phyloP scores from a whole-genome alignment of 2,113 vertebrate species.

The human (Homo sapiens) region DNA sequence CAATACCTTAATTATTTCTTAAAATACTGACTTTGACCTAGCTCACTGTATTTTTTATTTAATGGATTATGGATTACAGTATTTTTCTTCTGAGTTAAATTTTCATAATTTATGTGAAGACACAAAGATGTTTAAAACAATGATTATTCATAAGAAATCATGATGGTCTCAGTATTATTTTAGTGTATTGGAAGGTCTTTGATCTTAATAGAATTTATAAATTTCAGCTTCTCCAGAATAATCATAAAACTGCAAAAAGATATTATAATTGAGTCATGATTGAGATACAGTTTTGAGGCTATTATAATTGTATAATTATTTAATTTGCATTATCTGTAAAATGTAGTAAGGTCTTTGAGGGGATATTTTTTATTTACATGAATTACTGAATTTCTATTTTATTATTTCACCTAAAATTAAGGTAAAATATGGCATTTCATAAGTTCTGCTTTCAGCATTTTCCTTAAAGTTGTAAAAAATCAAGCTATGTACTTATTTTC shows the following conservation, averaged over 20 bases:
- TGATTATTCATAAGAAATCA: slow-evolving; percentile 71
- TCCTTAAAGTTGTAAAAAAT: slow-evolving; percentile 47
- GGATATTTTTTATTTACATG: slow-evolving; percentile 64
- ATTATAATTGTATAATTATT: slow-evolving; percentile 61
- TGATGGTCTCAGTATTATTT: slow-evolving; percentile 54
- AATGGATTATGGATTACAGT: slow-evolving; percentile 66
- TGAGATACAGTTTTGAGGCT: slow-evolving; percentile 43
- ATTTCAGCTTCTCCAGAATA: slow-evolving; percentile 53
- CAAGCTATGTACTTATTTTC: slow-evolving; percentile 56
- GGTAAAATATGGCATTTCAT: slow-evolving; percentile 61
- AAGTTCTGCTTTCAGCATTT: slow-evolving; percentile 52
- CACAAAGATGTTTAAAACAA: slow-evolving; percentile 77
- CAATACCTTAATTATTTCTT: slow-evolving; percentile 67
- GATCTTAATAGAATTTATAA: slow-evolving; percentile 61
- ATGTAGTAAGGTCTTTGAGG: slow-evolving; percentile 32
- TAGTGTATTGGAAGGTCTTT: slow-evolving; percentile 53
- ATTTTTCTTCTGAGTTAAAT: slow-evolving; percentile 76
- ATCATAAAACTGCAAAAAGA: slow-evolving; percentile 39
- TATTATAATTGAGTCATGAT: slow-evolving; percentile 42
- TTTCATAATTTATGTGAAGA: slow-evolving; percentile 76
- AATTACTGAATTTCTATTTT: slow-evolving; percentile 70
- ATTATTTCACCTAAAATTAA: slow-evolving; percentile 63
- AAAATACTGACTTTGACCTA: slow-evolving; percentile 59
- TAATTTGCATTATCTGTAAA: slow-evolving; percentile 58
- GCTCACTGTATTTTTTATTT: slow-evolving; percentile 72